Conservation (phyloP, 2,797 vertebrate genomes). For the Hippocampus kuda region DNA sequence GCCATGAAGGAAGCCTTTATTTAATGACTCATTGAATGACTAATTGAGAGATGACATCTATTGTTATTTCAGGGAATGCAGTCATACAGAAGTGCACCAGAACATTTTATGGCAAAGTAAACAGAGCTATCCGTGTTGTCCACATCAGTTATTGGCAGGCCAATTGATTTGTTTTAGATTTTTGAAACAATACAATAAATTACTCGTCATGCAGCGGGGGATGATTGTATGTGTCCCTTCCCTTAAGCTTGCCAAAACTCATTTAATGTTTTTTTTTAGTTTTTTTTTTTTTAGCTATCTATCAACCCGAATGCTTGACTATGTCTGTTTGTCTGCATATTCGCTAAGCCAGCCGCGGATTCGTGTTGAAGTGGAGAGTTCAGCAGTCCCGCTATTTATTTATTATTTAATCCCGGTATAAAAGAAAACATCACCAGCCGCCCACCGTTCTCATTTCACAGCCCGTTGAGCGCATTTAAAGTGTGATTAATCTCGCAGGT, state of each 20-base stretch:
- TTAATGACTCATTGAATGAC: not conserved
- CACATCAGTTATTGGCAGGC: constrained; percentile 33
- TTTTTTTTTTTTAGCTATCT: not conserved
- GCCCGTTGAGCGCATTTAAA: constrained; percentile 45
- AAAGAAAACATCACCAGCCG: constrained; percentile 36
- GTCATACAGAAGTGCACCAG: not conserved
- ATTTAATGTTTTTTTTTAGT: not conserved
- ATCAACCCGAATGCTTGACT: constrained; percentile 11
- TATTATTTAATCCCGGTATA: constrained; percentile 30
- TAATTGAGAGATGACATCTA: not conserved
- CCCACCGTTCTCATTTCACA: constrained; percentile 47
- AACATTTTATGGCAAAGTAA: constrained; percentile 24
- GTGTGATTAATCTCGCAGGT: constrained; percentile 54
- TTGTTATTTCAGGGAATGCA: not conserved
- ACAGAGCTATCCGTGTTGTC: constrained; percentile 19
- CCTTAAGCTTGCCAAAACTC: not conserved
- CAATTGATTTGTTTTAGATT: constrained; percentile 43
- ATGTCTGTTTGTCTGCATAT: constrained; percentile 12
- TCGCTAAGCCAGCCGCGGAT: not conserved
- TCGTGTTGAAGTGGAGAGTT: not conserved
- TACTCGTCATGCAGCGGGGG: constrained; percentile 11
- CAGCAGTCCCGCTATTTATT: constrained; percentile 20
- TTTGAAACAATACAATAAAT: constrained; percentile 52
- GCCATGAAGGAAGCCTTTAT: not conserved
- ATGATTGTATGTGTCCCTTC: not conserved